These are phyloP conservation scores for Myzus persicae DNA, from an alignment of 1,140 invertebrate genomes.

Conservation along the genomic window DNA sequence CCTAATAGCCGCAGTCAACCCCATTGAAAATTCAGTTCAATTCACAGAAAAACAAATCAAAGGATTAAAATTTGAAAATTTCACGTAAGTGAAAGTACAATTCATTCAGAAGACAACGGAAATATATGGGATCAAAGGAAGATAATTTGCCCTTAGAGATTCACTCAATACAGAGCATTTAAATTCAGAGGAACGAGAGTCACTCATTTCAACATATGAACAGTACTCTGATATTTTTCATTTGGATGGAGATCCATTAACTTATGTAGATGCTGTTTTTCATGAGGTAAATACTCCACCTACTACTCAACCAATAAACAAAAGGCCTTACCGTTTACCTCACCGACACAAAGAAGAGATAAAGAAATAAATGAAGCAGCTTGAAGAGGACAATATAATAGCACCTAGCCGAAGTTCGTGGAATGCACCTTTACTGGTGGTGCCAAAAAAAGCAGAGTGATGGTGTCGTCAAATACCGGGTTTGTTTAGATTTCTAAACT, in stretches of 20 bases:
- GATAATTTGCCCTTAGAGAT: background rate
- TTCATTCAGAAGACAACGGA: constrained; percentile 60
- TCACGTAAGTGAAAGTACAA: background rate
- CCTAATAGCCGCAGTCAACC: background rate
- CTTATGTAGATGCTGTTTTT: constrained; percentile 58
- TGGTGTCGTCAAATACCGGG: constrained; percentile 59
- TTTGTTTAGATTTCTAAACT: constrained; percentile 64
- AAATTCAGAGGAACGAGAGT: constrained; percentile 15
- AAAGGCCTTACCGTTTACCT: constrained; percentile 20
- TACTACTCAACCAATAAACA: constrained; percentile 60
- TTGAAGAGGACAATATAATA: constrained; percentile 59
- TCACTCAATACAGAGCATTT: background rate
- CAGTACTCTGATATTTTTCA: constrained; percentile 45
- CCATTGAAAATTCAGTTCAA: background rate
- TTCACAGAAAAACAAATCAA: background rate
- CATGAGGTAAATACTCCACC: constrained; percentile 59
- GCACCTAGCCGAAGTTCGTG: constrained; percentile 42
- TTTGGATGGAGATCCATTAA: constrained; percentile 7
- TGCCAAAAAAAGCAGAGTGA: constrained; percentile 61
- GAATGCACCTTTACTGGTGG: constrained; percentile 26
- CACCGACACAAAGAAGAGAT: constrained; percentile 63
- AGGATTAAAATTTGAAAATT: background rate
- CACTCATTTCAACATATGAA: background rate
- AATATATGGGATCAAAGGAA: constrained; percentile 57
- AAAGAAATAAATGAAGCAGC: constrained; percentile 62